A percentile compares a stretch with the other conserved stretches of the same genome.
Evolutionary conservation across 2,797 vertebrate genomes (phyloP).

Genomic region (Darevskia mixta): DNA sequence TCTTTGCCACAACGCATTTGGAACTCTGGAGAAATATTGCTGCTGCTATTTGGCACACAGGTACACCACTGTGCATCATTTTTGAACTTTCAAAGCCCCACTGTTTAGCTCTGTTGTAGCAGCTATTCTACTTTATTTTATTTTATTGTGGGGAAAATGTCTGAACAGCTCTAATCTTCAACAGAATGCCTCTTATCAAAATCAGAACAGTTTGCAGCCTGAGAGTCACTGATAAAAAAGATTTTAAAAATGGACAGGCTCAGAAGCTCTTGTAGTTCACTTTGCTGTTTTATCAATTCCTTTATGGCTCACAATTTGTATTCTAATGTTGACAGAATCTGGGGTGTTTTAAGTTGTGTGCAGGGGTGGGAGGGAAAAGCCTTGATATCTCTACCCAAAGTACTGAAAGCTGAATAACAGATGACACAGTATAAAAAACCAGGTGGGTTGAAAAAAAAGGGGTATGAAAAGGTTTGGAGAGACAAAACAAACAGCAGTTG

Average conservation of each 20-base stretch:
- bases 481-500: constrained; percentile 42
- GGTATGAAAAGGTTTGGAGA: background rate
- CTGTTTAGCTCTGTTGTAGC: background rate
- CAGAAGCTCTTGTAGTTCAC: background rate
- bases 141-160: background rate
- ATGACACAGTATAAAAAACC: constrained; percentile 33
- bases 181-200: constrained; percentile 9
- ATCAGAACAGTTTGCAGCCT: background rate
- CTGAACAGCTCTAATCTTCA: constrained; percentile 32
- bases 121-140: background rate
- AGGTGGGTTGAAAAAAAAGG: constrained; percentile 45
- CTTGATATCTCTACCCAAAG: constrained; percentile 10
- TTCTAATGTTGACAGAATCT: constrained; percentile 21
- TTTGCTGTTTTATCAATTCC: constrained; percentile 9
- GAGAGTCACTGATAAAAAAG: background rate
- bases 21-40: constrained; percentile 25
- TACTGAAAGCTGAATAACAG: background rate
- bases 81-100: constrained; percentile 27
- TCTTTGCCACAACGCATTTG: background rate
- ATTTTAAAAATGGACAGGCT: constrained; percentile 7
- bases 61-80: constrained; percentile 16
- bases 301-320: background rate
- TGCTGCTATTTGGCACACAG: constrained; percentile 16
- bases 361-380: background rate
- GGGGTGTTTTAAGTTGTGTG: background rate